Evolutionary conservation across 2,797 vertebrate species (phyloP), one percentile per base, ranked within the genome.

Genomic region (Typhlichthys eigenmanni): DNA sequence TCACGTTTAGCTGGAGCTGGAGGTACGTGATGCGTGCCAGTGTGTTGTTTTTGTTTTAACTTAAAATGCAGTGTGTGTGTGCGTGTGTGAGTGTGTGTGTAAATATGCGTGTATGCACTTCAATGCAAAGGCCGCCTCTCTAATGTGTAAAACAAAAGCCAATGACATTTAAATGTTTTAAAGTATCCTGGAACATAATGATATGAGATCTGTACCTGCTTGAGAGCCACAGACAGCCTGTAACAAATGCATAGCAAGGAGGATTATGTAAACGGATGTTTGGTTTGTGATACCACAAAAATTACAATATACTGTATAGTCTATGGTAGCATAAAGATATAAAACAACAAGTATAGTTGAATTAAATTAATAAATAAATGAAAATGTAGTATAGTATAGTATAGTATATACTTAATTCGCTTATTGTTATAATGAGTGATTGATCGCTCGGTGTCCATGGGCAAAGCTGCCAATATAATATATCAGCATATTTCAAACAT

Each of bases 401-500:
- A 29, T 29, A 29, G 24, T 29, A 29, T 29, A 9, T 9, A 6
- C 34, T 38, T 38, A 38, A 9, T 38, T 38, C 0, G 1, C 7
- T 38, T 9, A 38, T 38, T 38, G 34, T 38, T 38, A 38, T 38
- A 38, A 1, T 38, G 34, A 9, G 34, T 38, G 34, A 38, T 9
- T 9, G 34, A 38, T 38, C 34, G 1, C 61, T 63, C 1, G 5
- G 9, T 10, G 7, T 9, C 50, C 50, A 52, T 10, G 10, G 50
- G 16, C 52, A 29, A 54, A 32, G 52, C 19, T 54, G 9, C 17
- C 52, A 12, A 54, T 11, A 54, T 24, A 57, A 54, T 24, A 55
- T 4, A 74, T 78, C 70, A 67, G 71, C 54, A 58, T 58, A 58
- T 56, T 68, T 53, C 45, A n/a, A 12, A 32, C 45, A 43, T 75